Base-by-base conservation (phyloP, 1,140 invertebrate genomes). In the Drosophila sp. region DNA sequence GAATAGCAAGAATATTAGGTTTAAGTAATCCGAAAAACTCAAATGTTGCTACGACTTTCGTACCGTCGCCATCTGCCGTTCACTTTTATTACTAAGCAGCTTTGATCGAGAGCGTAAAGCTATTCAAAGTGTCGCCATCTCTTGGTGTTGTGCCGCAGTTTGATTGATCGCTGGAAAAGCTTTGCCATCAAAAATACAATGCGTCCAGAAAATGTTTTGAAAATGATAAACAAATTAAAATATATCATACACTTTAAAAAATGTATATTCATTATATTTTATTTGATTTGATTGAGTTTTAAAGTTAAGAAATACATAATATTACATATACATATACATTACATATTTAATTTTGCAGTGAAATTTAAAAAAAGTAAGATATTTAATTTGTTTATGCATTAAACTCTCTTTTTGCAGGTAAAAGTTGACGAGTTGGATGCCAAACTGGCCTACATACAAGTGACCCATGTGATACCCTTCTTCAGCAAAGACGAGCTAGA, bases 391-490 rank as follows among this genome's bases (percentile, higher is more conserved):
- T 36, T 36, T 2, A 34, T 36, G 7, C 3, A 11, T 36, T 36
- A 25, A 27, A 45, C 21, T 16, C 8, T 21, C 25, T 58, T 18
- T 16, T 81, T 93, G n/a, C 87, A 97, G 96, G 95, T 98, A 18
- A 94, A 96, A 77, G 92, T 94, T 7, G 93, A 93, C 46, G 95
- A 96, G 36, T 92, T 98, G 56, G 97, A 98, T 93, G 92, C 94
- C 14, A 97, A 97, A 90, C 93, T 95, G 75, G 97, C 97, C 11
- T 97, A 98, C 89, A 97, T 98, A 79, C 97, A 98, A 94, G 97
- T 98, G 11, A 98, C 97, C 0, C 96, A 97, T 89, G 96, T 97
- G 2, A 94, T 94, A 13, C 96, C 96, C 3, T 97, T 96, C 92
- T 96, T 96, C 83, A 95, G 95, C 58, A 95, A 96, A 76, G 92